Evolutionary conservation across 1,140 invertebrate genomes (phyloP), one percentile per base, ranked within the genome.

Genomic region (Drosophila lowei): DNA sequence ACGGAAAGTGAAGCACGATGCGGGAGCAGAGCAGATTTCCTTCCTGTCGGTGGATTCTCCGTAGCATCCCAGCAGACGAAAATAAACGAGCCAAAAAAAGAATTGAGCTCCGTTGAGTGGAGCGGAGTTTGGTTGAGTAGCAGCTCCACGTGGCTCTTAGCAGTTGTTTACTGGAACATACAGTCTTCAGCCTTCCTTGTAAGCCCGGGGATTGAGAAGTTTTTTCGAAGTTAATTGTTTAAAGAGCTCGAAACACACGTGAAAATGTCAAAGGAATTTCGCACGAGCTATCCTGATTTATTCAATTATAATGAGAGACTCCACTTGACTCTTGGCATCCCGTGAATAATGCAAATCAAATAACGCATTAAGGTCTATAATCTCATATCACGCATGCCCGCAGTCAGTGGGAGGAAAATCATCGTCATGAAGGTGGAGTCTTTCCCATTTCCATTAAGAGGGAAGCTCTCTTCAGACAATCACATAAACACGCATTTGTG

Each of bases 401-500:
- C 48, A 30, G 38, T 55, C 15, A 43, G 9, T 38, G 43, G 47
- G 23, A 9, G 38, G 21, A 46, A 25, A 61, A 28, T 43, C 44
- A 34, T 16, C 41, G 38, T 47, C 50, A 53, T 47, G 25, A 23
- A 49, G 15, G 21, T 15, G 42, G 21, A 15, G 42, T 8, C 38
- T 21, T 47, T 34, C 30, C 58, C 38, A 57, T 58, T 57, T 61
- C 46, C 34, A 38, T 38, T 38, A 47, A n/a, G 48, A 43, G 16
- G 23, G 23, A 25, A 4, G 46, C 46, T 52, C 41, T 21, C 8
- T 44, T 55, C 54, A 65, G 58, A 67, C 81, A 81, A 71, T 88
- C 66, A 86, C 83, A 86, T 88, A 72, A 88, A 79, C 83, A 79
- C 66, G 63, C 65, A 86, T 88, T 86, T 78, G 59, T 30, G 60